phyloP scores from a whole-genome alignment of 2,797 vertebrate genomes.

The Picus viridis region DNA sequence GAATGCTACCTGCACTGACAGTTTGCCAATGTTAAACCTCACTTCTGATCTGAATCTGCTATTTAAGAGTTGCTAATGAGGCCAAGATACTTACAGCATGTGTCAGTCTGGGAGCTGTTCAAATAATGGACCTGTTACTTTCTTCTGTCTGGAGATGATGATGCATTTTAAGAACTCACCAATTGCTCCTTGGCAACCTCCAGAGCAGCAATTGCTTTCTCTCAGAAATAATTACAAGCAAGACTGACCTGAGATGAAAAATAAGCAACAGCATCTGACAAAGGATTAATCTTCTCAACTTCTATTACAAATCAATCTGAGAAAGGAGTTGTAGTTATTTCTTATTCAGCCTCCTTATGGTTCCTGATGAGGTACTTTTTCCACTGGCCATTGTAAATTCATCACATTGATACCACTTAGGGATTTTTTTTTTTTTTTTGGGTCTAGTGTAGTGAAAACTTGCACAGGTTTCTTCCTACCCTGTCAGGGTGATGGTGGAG shows the following conservation, averaged over 20 bases:
- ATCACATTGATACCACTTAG: neutral
- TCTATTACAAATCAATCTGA: neutral
- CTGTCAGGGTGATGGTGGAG: neutral
- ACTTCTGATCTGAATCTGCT: neutral
- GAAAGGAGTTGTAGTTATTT: slow-evolving; percentile 17
- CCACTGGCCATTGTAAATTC: neutral
- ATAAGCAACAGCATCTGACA: neutral
- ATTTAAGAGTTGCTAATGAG: neutral
- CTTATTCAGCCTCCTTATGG: neutral
- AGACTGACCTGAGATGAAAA: slow-evolving; percentile 40
- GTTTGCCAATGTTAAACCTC: neutral
- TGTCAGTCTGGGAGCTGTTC: neutral
- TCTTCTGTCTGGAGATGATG: slow-evolving; percentile 13
- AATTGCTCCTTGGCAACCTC: slow-evolving; percentile 13
- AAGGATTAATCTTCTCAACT: slow-evolving; percentile 22
- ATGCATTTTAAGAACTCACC: slow-evolving; percentile 25
- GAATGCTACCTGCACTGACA: neutral
- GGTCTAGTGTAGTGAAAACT: neutral
- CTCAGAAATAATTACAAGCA: slow-evolving; percentile 48
- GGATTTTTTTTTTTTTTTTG: neutral
- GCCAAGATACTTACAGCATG: neutral
- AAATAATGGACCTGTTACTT: neutral
- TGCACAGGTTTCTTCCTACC: neutral
- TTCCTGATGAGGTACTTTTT: slow-evolving; percentile 5
- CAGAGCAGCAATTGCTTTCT: slow-evolving; percentile 23